Evolutionary conservation across 2,888 invertebrate genomes (phyloP), one percentile per base, ranked within the genome.

Genomic region (Drosophila atripex): DNA sequence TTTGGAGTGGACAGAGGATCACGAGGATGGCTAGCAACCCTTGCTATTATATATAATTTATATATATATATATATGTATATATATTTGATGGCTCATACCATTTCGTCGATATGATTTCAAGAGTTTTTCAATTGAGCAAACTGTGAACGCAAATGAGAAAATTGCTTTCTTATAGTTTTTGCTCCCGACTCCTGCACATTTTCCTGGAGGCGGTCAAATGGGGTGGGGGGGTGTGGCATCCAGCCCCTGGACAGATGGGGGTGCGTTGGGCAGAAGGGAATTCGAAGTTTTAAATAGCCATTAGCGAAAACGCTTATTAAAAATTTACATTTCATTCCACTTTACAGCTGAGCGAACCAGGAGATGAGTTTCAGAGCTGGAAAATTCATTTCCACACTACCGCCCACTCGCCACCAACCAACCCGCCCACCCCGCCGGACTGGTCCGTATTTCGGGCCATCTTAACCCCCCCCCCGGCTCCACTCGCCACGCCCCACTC

Each of bases 251-350:
- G 35, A 12, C 12, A 32, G 32, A 25, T 63, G 12, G 65, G 41
- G 41, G 14, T 6, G 45, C 61, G 43, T 51, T 57, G 61, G 66
- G 58, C 72, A 55, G 56, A 50, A 61, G 66, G 55, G 59, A 57
- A 70, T 71, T 80, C 76, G 79, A 80, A 86, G 78, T 88, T 87
- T 87, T 88, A 90, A 90, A 90, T 90, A 89, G 90, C 90, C 90
- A 90, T 90, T 90, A 90, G 90, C 90, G 88, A 89, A 90, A 90
- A 89, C 86, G 90, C 90, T 90, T 90, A 90, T 90, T 90, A 90
- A 90, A 90, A 90, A 90, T 90, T 90, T 90, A 90, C 89, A 89
- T 90, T 90, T 89, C 88, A 89, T 88, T 87, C 86, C 82, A 85
- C 87, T 88, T 88, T 88, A 75, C 82, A 80, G 80, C 80, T 84